Conservation (phyloP, 2,888 invertebrate genomes). For the Danaus chrysippus region DNA sequence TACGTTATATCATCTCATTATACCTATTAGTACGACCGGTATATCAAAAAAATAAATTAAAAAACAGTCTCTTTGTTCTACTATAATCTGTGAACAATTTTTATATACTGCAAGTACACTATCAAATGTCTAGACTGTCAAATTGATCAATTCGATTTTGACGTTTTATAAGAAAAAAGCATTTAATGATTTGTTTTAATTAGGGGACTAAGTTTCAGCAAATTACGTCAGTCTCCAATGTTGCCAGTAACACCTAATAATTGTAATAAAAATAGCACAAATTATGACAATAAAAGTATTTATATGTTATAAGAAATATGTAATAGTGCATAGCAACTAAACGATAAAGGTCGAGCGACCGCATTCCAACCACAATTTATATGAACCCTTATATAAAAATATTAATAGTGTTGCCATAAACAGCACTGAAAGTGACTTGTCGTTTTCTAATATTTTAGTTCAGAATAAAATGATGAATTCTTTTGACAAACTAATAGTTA, state of each 20-base stretch:
- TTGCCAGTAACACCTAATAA: too few relatives aligned
- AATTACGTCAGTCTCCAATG: too few relatives aligned
- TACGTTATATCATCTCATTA: slow-evolving; percentile 32
- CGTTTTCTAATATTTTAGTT: background rate
- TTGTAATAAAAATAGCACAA: background rate
- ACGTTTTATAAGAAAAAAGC: too few relatives aligned
- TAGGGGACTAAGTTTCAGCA: too few relatives aligned
- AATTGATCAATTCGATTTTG: too few relatives aligned
- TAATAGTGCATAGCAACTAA: slow-evolving; percentile 13
- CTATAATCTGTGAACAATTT: slow-evolving; percentile 10
- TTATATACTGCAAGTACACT: background rate
- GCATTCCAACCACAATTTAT: slow-evolving; percentile 21
- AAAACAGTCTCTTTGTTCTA: slow-evolving; percentile 22
- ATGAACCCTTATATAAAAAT: slow-evolving; percentile 14
- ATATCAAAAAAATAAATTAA: slow-evolving; percentile 19
- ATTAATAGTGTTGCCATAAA: background rate
- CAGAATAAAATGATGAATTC: too few relatives aligned
- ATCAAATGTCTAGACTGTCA: too few relatives aligned
- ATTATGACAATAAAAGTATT: background rate
- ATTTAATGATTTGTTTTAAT: too few relatives aligned
- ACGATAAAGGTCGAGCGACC: slow-evolving; percentile 15
- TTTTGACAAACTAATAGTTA: background rate
- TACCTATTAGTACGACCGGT: slow-evolving; percentile 32
- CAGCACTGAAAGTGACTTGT: slow-evolving; percentile 1
- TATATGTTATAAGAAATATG: background rate